Evolutionary conservation across 1,140 invertebrate species (phyloP), one percentile per base, ranked within the genome.

Genomic region (Penaeus indicus): DNA sequence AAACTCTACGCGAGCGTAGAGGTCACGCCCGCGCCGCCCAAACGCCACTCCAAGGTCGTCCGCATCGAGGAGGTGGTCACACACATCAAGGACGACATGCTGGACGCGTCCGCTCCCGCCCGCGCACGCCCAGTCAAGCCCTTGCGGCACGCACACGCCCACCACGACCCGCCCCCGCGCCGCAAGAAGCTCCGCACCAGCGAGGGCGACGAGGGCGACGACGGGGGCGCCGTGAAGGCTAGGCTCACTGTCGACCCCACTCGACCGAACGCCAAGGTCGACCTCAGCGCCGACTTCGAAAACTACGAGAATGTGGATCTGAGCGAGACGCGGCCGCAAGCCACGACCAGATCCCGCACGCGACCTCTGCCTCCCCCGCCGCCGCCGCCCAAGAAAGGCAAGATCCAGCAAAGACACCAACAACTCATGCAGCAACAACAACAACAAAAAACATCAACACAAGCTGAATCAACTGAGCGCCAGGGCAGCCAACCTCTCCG

Each of bases 311-410:
- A 90, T 62, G 80, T 90, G 16, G 67, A 38, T 5, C 18, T 90
- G 27, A 86, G 47, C 21, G 60, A 79, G 5, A 42, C 38, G 21
- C 22, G 61, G 18, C 67, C 54, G 21, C 77, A 60, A 25, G 80
- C 87, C 60, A 67, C 21, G 10, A 54, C 82, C 21, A 85, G 88
- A 60, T 75, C 63, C 27, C 87, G 82, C 19, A 38, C 78, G 13
- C 86, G 90, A 22, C 90, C 86, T n/a, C 87, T 89, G 5, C 90
- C 90, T n/a, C 90, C 90, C 19, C 86, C 87, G 38, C 90, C 90
- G 21, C 87, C 87, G 21, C 86, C 87, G 60, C 87, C 87, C 63
- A 84, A 86, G 75, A 85, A 89, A 27, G 83, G 84, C 32, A 83
- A 84, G 22, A 85, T 88, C 27, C 85, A 79, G 42, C 86, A 88